Evolutionary conservation across 2,113 vertebrate genomes (phyloP).

Genomic region (Scartelaos histophorus): DNA sequence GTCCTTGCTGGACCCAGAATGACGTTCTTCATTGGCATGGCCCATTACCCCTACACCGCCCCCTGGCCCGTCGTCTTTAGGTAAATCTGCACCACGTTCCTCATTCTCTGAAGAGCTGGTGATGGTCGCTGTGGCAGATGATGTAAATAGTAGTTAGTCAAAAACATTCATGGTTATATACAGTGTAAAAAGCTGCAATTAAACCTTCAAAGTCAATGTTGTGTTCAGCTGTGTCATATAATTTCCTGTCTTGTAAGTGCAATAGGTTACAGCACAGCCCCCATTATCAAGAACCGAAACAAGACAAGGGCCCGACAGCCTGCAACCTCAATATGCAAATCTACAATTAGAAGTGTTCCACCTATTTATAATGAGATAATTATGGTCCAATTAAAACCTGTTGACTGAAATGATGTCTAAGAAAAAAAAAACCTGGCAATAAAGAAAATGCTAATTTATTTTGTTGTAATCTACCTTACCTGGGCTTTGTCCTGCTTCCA

Average conservation of each 20-base stretch:
- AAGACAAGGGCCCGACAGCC: not conserved
- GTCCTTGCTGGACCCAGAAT: slow-evolving; percentile 81
- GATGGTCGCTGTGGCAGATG: slow-evolving; percentile 83
- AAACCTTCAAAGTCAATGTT: not conserved
- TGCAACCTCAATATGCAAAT: not conserved
- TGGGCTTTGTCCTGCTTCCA: slow-evolving; percentile 52
- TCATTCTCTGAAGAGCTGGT: slow-evolving; percentile 98
- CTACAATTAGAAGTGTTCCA: not conserved
- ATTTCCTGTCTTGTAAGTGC: not conserved
- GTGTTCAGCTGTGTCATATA: not conserved
- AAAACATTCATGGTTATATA: not conserved
- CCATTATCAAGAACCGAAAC: not conserved
- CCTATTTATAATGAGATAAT: not conserved
- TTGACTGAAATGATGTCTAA: not conserved
- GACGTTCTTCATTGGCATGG: slow-evolving; percentile 75
- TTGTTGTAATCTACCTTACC: slow-evolving; percentile 36
- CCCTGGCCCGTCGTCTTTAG: slow-evolving; percentile 83
- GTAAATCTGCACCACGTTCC: slow-evolving; percentile 91
- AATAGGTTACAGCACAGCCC: not conserved
- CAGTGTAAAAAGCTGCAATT: slow-evolving; percentile 1
- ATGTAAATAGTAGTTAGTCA: slow-evolving; percentile 25
- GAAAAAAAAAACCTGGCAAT: not conserved
- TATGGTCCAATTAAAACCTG: not conserved
- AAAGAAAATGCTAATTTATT: slow-evolving; percentile 6
- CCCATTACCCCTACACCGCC: slow-evolving; percentile 56